phyloP scores from a whole-genome alignment of 2,113 vertebrate genomes.

The Hippocampus zosterae region DNA sequence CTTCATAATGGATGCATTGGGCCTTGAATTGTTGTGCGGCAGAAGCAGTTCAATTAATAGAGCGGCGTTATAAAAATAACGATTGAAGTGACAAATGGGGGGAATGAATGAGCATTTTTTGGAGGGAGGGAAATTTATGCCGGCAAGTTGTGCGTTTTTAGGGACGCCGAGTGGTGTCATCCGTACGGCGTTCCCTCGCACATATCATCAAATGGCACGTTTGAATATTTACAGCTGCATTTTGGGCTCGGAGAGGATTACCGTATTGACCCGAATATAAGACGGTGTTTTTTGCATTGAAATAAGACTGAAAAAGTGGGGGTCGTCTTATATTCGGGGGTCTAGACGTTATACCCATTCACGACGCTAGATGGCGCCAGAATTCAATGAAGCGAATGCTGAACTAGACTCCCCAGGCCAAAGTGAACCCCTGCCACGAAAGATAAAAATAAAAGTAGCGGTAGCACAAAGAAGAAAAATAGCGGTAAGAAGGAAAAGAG shows the following conservation, averaged over 20 bases:
- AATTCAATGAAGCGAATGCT: no score
- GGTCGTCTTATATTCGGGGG: no score
- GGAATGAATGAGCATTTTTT: constrained; percentile 62
- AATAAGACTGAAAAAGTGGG: no score
- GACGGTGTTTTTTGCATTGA: no score
- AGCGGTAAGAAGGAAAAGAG: no score
- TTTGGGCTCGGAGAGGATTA: constrained; percentile 48
- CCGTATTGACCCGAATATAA: constrained; percentile 5
- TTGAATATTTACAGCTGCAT: constrained; percentile 64
- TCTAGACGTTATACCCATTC: no score
- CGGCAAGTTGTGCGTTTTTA: constrained; percentile 56
- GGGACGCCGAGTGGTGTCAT: constrained; percentile 41
- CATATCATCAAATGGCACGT: constrained; percentile 56
- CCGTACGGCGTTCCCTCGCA: constrained; percentile 55
- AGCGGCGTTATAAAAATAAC: constrained; percentile 66
- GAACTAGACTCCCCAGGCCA: no score
- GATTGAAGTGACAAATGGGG: constrained; percentile 65
- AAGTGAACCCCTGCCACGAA: no score
- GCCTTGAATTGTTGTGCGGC: constrained; percentile 67
- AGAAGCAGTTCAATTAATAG: constrained; percentile 72
- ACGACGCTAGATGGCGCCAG: no score
- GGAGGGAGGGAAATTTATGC: constrained; percentile 52
- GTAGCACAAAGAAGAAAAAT: no score
- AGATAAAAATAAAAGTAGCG: no score
- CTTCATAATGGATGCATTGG: constrained; percentile 60